Conservation (phyloP, 2,797 vertebrate genomes). For the Cynopterus sphinx region DNA sequence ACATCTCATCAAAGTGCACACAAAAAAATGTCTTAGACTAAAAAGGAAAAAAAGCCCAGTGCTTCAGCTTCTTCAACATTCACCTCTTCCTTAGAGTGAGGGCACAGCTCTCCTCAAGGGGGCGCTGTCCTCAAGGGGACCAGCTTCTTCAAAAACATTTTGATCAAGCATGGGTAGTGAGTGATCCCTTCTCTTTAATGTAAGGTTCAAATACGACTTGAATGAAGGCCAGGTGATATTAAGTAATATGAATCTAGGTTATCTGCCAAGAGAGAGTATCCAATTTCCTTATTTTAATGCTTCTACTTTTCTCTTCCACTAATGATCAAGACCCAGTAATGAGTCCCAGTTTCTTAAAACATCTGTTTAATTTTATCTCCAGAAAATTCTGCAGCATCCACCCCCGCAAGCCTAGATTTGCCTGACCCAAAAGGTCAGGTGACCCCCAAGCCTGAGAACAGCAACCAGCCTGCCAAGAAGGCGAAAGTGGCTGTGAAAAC, state of each 20-base stretch:
- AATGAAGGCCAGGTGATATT: neutral
- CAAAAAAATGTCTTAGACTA: neutral
- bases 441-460: neutral
- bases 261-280: neutral
- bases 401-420: neutral
- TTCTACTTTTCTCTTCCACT: neutral
- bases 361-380: slow-evolving; percentile 55
- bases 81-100: neutral
- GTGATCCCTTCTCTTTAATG: neutral
- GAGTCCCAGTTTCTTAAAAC: neutral
- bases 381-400: slow-evolving; percentile 39
- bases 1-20: neutral
- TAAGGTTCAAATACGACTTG: neutral
- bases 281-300: neutral
- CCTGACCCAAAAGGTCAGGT: neutral
- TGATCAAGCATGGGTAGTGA: neutral
- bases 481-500: neutral
- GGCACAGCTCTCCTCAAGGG: neutral
- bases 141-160: slow-evolving; percentile 25
- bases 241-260: neutral
- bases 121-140: neutral
- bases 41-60: neutral
- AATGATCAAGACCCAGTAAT: neutral
- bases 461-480: slow-evolving; percentile 40
- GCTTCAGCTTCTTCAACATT: neutral